Conservation (phyloP, 2,888 invertebrate genomes). For the Cephalotes varians region DNA sequence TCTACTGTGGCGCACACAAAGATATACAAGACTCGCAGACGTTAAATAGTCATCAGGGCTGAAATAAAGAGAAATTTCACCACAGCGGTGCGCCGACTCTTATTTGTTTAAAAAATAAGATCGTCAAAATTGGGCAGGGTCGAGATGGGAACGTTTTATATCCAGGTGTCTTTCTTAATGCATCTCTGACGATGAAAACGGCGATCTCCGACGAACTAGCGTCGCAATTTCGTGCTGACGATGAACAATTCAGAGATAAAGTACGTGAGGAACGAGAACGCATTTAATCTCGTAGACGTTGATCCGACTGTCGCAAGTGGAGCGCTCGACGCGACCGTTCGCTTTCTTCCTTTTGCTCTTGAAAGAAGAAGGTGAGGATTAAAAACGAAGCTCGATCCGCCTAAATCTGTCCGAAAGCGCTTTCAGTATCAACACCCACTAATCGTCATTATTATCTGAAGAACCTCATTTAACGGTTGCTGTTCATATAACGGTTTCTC, state of each 20-base stretch:
- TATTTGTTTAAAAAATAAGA: background rate
- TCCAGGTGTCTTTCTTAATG: background rate
- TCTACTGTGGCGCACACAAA: background rate
- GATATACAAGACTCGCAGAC: background rate
- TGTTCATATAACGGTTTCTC: constrained; percentile 14
- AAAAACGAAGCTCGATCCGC: background rate
- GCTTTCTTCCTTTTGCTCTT: background rate
- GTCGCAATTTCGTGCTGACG: background rate
- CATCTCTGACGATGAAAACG: background rate
- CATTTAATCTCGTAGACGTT: background rate
- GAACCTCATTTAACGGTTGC: constrained; percentile 28
- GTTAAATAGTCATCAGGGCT: background rate
- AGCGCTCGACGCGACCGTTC: background rate
- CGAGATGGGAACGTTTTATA: background rate
- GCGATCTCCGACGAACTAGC: background rate
- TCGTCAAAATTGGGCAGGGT: background rate
- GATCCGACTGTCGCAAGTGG: background rate
- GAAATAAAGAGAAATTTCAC: background rate
- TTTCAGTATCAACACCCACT: constrained; percentile 4
- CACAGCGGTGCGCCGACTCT: background rate
- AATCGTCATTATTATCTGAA: constrained; percentile 50
- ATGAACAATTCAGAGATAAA: background rate
- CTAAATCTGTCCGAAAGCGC: background rate
- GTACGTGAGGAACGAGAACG: background rate
- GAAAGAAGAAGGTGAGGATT: background rate